Conservation (phyloP, 1,140 invertebrate genomes). For the Aphaenogaster ashmeadi region DNA sequence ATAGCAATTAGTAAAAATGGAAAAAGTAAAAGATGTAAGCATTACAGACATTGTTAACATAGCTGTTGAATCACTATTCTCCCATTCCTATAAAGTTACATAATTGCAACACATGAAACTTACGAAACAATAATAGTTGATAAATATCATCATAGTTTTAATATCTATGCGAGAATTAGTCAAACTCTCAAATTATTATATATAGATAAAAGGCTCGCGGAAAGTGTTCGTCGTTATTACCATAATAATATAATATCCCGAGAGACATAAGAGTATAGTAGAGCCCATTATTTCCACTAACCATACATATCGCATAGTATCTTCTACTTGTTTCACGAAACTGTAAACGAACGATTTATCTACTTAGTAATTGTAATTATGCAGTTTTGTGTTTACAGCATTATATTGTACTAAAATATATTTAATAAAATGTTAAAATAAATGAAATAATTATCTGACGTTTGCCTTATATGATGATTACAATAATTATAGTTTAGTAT, state of each 20-base stretch:
- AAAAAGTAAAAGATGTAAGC: slow-evolving; percentile 70
- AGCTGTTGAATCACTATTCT: slow-evolving; percentile 40
- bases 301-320: slow-evolving; percentile 67
- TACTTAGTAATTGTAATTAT: not conserved
- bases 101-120: not conserved
- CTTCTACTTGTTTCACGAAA: slow-evolving; percentile 59
- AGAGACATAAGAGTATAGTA: slow-evolving; percentile 76
- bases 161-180: slow-evolving; percentile 57
- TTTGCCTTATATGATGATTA: not conserved
- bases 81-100: slow-evolving; percentile 73
- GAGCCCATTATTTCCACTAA: slow-evolving; percentile 70
- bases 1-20: slow-evolving; percentile 74
- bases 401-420: not conserved
- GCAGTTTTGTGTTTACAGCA: not conserved
- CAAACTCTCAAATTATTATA: slow-evolving; percentile 59
- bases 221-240: slow-evolving; percentile 13
- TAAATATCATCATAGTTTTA: slow-evolving; percentile 17
- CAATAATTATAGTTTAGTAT: not conserved
- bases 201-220: not conserved
- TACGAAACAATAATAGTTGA: slow-evolving; percentile 6
- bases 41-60: slow-evolving; percentile 50
- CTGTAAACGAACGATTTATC: slow-evolving; percentile 33
- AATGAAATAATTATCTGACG: not conserved
- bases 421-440: not conserved
- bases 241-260: slow-evolving; percentile 66